Percentiles rank a stretch among this genome's conserved stretches.
Evolutionary conservation across 2,888 invertebrate species (phyloP).

Genomic region (Brachyptera putata): DNA sequence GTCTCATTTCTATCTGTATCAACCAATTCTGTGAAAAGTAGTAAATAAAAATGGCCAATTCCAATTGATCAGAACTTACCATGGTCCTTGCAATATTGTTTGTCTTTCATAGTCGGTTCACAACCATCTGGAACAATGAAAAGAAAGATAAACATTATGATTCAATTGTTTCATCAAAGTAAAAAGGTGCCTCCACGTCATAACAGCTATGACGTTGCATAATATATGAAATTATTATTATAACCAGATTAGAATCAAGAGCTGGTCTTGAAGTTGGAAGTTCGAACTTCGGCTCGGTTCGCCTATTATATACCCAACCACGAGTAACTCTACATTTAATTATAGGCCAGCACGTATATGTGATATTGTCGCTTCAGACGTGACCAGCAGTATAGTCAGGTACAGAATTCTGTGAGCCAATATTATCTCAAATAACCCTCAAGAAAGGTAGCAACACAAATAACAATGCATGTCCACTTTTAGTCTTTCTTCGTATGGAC

Average conservation of each 20-base stretch:
- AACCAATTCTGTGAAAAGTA: too few relatives aligned
- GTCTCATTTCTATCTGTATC: too few relatives aligned
- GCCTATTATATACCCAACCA: too few relatives aligned
- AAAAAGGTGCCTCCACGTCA: not conserved
- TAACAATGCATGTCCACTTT: not conserved
- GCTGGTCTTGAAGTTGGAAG: too few relatives aligned
- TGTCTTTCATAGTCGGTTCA: slow-evolving; percentile 40
- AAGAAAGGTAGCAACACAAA: not conserved
- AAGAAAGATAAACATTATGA: slow-evolving; percentile 16
- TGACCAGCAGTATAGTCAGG: too few relatives aligned
- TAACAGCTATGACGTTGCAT: not conserved
- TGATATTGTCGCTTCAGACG: slow-evolving; percentile 6
- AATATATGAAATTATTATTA: not conserved
- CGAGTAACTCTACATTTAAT: not conserved
- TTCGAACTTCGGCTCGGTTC: too few relatives aligned
- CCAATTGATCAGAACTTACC: slow-evolving; percentile 24
- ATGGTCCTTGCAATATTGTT: slow-evolving; percentile 43
- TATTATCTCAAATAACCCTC: not conserved
- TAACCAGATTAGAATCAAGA: not conserved
- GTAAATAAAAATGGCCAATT: too few relatives aligned
- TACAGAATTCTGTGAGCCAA: too few relatives aligned
- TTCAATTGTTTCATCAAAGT: slow-evolving; percentile 1
- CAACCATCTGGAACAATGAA: slow-evolving; percentile 42
- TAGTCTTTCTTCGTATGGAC: not conserved
- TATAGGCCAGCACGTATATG: slow-evolving; percentile 1